Base-by-base conservation (phyloP, 2,797 vertebrate genomes). In the Zalophus californianus region DNA sequence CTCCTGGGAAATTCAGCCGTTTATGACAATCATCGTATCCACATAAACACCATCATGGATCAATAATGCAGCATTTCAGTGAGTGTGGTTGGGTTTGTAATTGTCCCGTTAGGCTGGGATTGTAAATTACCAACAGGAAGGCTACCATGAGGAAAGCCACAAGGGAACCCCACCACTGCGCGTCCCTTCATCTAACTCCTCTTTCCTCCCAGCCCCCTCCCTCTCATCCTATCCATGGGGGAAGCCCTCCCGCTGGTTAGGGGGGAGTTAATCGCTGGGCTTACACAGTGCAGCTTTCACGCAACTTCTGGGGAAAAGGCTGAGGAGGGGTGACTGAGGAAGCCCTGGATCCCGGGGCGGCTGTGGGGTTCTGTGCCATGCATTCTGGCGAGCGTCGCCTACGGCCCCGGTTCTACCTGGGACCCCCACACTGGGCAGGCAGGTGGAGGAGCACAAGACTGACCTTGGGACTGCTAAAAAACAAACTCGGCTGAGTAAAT, bases 341-440 rank as follows among this genome's bases (percentile, higher is more conserved):
- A 23, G 32, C 0, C 0, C 48, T 44, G 0, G 7, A 18, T 29
- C 13, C 58, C 12, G 1, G 38, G 1, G 23, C 2, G 0, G n/a
- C 41, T 0, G 62, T 6, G 0, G 9, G 18, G 20, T 41, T 20
- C 68, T 52, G 29, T 14, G 62, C 60, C 4, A 0, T 1, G 21
- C 2, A 0, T 85, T 66, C 66, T 7, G 5, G 32, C 44, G n/a
- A 3, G 11, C 10, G 0, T 5, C 11, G 5, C 6, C 58, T 2
- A 2, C 23, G 35, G 5, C 60, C 73, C 56, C 13, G 4, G 0
- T 2, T 64, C 38, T 16, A 0, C 48, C 18, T 5, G 1, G 0
- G 4, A 13, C n/a, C 6, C 66, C 10, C 1, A 9, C 38, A 73
- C 52, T 27, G 14, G n/a, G 29, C 32, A 48, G 56, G 78, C 29